phyloP scores from a whole-genome alignment of 1,140 invertebrate species.

The Glossosoma conforme region DNA sequence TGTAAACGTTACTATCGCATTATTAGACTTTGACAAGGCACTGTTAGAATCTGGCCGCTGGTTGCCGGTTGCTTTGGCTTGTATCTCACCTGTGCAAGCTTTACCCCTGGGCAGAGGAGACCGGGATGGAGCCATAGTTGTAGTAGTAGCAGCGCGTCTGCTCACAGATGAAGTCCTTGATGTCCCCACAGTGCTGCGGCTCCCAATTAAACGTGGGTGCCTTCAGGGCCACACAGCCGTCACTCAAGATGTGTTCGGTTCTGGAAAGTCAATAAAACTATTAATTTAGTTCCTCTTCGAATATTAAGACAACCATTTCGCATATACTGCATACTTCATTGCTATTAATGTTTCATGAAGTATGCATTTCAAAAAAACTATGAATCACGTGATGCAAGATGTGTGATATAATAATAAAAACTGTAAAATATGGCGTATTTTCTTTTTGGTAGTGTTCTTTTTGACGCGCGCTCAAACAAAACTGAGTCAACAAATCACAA shows the following conservation, averaged over 20 bases:
- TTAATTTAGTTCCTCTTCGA: not conserved
- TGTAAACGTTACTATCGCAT: slow-evolving; percentile 11
- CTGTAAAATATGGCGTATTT: too few species aligned
- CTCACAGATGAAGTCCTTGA: slow-evolving; percentile 84
- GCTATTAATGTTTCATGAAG: too few species aligned
- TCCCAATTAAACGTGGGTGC: slow-evolving; percentile 73
- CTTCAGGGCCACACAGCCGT: slow-evolving; percentile 70
- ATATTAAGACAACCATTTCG: too few species aligned
- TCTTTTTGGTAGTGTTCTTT: too few species aligned
- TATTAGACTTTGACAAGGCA: slow-evolving; percentile 13
- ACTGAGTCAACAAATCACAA: too few species aligned
- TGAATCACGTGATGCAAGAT: slow-evolving; percentile 17
- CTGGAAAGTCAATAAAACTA: slow-evolving; percentile 37
- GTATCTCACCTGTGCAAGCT: slow-evolving; percentile 49
- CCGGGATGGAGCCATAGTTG: slow-evolving; percentile 84
- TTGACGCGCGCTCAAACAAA: too few species aligned
- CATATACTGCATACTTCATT: too few species aligned
- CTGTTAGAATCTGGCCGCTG: slow-evolving; percentile 31
- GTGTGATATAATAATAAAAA: too few species aligned
- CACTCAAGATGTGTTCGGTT: slow-evolving; percentile 52
- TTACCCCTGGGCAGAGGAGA: slow-evolving; percentile 85
- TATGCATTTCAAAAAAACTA: too few species aligned
- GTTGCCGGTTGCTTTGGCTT: slow-evolving; percentile 36
- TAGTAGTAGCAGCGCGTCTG: slow-evolving; percentile 86
- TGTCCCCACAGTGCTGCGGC: slow-evolving; percentile 72